These are phyloP conservation scores for Stenoptilia bipunctidactyla DNA, from an alignment of 2,888 invertebrate species.

Conservation along the genomic window DNA sequence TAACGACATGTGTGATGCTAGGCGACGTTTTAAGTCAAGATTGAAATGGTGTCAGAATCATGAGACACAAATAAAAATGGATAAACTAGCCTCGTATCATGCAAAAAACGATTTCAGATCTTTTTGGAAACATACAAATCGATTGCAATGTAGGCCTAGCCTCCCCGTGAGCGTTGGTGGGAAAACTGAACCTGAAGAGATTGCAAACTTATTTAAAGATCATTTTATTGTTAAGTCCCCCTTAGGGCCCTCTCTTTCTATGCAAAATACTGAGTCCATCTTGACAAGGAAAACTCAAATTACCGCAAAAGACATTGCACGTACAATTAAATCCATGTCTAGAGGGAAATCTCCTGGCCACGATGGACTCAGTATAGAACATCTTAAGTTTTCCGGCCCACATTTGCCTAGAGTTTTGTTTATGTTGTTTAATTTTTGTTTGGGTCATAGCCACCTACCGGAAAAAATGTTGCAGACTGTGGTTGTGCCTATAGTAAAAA, in stretches of 20 bases:
- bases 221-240: conserved; percentile 7
- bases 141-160: conserved; percentile 6
- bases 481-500: conserved; percentile 12
- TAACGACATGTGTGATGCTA: conserved; percentile 8
- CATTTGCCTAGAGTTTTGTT: not conserved
- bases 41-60: conserved; percentile 11
- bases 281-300: not conserved
- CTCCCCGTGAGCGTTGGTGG: conserved; percentile 11
- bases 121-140: conserved; percentile 12
- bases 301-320: not conserved
- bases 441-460: conserved; percentile 3
- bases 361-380: not conserved
- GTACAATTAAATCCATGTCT: not conserved
- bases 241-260: not conserved
- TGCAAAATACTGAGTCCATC: not conserved
- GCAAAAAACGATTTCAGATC: conserved; percentile 6
- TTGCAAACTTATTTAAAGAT: conserved; percentile 7
- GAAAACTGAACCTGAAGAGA: conserved; percentile 1
- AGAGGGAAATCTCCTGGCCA: conserved; percentile 1
- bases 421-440: conserved; percentile 1
- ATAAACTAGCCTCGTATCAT: conserved; percentile 9
- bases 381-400: not conserved
- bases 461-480: conserved; percentile 6
- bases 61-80: no score
- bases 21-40: conserved; percentile 11